Conservation (phyloP, 2,797 vertebrate species). For the Gambelia wislizenii region DNA sequence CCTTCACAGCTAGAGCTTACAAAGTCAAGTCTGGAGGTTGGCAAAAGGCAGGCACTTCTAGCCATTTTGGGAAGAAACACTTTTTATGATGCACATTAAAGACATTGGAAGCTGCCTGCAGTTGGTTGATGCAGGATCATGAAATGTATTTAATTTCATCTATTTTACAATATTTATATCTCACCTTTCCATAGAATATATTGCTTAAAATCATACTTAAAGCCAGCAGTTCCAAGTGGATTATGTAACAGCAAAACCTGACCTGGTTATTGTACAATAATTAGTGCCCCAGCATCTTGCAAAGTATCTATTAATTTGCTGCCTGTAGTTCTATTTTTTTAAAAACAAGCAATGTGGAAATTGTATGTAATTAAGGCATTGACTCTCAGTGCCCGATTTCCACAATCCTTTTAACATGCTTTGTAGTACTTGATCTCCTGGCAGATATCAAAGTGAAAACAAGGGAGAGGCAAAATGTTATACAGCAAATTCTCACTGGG, state of each 20-base stretch:
- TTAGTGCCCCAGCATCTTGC: constrained; percentile 2
- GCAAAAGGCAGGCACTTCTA: background rate
- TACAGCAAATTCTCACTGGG: background rate
- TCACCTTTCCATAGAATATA: background rate
- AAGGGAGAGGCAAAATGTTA: background rate
- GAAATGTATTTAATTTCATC: too few species aligned
- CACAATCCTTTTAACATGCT: background rate
- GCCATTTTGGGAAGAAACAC: background rate
- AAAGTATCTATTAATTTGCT: constrained; percentile 8
- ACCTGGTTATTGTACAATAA: background rate
- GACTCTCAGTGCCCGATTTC: background rate
- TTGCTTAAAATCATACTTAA: background rate
- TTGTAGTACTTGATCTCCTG: background rate
- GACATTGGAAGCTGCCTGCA: background rate
- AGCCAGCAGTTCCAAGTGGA: constrained; percentile 6
- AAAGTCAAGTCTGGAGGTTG: background rate
- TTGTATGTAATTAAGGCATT: constrained; percentile 12
- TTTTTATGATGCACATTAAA: too few species aligned
- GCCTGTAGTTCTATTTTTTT: background rate
- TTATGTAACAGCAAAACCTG: background rate
- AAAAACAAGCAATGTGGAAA: background rate
- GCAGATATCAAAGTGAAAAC: background rate
- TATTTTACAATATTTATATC: background rate
- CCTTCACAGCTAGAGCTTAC: background rate
- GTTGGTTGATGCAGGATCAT: background rate